A percentile compares a stretch with the other conserved stretches of the same genome.
These are phyloP conservation scores for Desmophyllum pertusum DNA, from an alignment of 92 coral and sea anemone species.

Conservation along the genomic window DNA sequence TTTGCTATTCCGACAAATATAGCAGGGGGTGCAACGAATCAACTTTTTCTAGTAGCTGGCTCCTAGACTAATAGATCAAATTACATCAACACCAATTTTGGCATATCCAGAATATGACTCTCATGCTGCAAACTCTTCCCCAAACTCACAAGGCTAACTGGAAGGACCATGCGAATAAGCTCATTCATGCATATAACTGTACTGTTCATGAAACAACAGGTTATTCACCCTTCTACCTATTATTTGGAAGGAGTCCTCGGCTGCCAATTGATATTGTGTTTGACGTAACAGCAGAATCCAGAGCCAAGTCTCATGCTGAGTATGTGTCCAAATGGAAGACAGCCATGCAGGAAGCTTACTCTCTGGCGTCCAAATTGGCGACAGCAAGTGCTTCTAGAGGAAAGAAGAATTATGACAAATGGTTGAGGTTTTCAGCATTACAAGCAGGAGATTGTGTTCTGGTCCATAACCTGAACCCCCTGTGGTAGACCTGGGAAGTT, in stretches of 20 bases:
- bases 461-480: slow-evolving; percentile 56
- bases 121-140: slow-evolving; percentile 60
- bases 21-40: too few relatives aligned
- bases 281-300: slow-evolving; percentile 27
- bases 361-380: slow-evolving; percentile 34
- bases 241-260: slow-evolving; percentile 47
- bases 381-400: slow-evolving; percentile 35
- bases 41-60: too few relatives aligned
- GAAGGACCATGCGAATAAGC: slow-evolving; percentile 60
- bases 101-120: too few relatives aligned
- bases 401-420: slow-evolving; percentile 32
- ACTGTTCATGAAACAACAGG: slow-evolving; percentile 56
- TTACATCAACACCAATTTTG: too few relatives aligned
- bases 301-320: slow-evolving; percentile 36
- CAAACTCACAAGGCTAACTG: slow-evolving; percentile 57
- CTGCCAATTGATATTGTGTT: slow-evolving; percentile 49
- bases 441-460: slow-evolving; percentile 50
- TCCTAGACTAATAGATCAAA: too few relatives aligned
- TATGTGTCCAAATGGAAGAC: slow-evolving; percentile 44
- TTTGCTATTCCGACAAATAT: too few relatives aligned
- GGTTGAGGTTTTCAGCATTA: slow-evolving; percentile 43
- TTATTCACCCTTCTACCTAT: slow-evolving; percentile 49
- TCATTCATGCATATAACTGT: slow-evolving; percentile 59
- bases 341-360: slow-evolving; percentile 52
- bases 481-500: slow-evolving; percentile 52